Evolutionary conservation across 2,113 vertebrate genomes (phyloP).

Genomic region (Siphamia tubifer): DNA sequence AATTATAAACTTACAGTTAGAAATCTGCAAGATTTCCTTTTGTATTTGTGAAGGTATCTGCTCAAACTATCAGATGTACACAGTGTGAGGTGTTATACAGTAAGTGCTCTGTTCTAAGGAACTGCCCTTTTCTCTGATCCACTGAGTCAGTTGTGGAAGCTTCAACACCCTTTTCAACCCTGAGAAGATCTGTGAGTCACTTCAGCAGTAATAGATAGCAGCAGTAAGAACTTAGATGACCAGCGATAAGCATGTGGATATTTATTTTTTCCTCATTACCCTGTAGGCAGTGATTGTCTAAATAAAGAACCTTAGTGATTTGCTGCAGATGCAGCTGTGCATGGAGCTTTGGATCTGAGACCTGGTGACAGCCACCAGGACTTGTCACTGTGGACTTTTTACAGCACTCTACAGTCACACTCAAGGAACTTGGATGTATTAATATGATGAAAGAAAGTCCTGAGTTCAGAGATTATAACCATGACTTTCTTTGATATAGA

Average conservation of each 20-base stretch:
- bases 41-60: too few species aligned
- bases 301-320: neutral
- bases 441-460: neutral
- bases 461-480: neutral
- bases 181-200: too few species aligned
- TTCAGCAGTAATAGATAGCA: too few species aligned
- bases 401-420: neutral
- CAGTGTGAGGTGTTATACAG: too few species aligned
- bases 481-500: conserved; percentile 5
- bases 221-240: neutral
- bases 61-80: too few species aligned
- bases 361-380: neutral
- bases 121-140: too few species aligned
- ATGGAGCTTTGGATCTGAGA: neutral
- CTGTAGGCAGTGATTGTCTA: neutral
- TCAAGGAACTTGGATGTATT: neutral
- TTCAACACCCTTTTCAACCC: too few species aligned
- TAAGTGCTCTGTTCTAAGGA: too few species aligned
- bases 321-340: neutral
- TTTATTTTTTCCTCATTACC: neutral
- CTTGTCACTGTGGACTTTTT: neutral
- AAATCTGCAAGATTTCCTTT: too few species aligned
- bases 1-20: neutral
- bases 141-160: too few species aligned
- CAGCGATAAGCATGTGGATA: neutral